Evolutionary conservation across 1,140 invertebrate species (phyloP).

Genomic region (Eumaeus atala): DNA sequence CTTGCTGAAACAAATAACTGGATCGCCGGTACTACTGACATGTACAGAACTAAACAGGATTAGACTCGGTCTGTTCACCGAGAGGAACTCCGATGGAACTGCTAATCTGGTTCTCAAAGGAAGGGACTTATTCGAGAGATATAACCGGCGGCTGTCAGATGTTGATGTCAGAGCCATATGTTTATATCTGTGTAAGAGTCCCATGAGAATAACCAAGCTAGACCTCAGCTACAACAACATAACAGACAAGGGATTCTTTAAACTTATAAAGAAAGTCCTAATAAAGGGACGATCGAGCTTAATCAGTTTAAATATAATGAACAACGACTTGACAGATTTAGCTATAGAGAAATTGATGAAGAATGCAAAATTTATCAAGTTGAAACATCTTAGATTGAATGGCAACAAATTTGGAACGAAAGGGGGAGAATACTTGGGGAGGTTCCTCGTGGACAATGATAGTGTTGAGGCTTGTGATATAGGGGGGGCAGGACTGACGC

Average conservation of each 20-base stretch:
- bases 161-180: conserved; percentile 67
- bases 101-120: conserved; percentile 45
- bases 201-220: conserved; percentile 62
- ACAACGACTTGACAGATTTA: conserved; percentile 66
- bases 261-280: conserved; percentile 60
- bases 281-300: conserved; percentile 50
- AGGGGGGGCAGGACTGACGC: conserved; percentile 72
- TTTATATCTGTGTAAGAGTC: conserved; percentile 59
- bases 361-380: conserved; percentile 50
- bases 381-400: conserved; percentile 70
- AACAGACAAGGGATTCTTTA: conserved; percentile 68
- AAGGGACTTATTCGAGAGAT: conserved; percentile 48
- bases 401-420: conserved; percentile 74
- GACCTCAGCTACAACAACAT: conserved; percentile 75
- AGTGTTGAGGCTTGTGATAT: conserved; percentile 71
- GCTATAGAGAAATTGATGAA: conserved; percentile 55
- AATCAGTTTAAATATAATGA: conserved; percentile 70
- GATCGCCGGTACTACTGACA: conserved; percentile 28
- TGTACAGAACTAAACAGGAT: conserved; percentile 49
- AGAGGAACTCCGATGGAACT: conserved; percentile 53
- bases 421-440: conserved; percentile 64
- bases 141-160: conserved; percentile 52
- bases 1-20: conserved; percentile 42
- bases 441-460: conserved; percentile 63
- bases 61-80: conserved; percentile 48